These are phyloP conservation scores for Noctua janthe DNA, from an alignment of 2,888 invertebrate genomes.

Conservation along the genomic window DNA sequence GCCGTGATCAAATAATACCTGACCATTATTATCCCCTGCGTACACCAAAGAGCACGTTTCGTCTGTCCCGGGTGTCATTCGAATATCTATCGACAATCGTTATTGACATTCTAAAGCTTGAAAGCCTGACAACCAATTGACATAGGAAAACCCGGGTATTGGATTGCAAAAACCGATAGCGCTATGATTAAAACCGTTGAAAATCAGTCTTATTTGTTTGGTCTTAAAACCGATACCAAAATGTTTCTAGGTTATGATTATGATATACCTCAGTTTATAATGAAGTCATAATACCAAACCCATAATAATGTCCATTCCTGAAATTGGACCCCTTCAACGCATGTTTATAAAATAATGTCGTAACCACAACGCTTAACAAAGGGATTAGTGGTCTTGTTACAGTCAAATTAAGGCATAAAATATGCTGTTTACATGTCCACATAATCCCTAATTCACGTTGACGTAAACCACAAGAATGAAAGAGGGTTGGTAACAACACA, in stretches of 20 bases:
- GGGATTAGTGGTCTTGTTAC: conserved; percentile 27
- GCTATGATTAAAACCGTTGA: not conserved
- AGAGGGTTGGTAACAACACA: not conserved
- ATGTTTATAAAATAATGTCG: conserved; percentile 7
- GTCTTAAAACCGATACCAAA: not conserved
- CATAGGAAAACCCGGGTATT: not conserved
- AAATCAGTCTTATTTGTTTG: not conserved
- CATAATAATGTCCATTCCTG: not conserved
- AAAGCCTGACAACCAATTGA: conserved; percentile 8
- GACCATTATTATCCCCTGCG: not conserved
- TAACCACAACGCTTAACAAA: conserved; percentile 4
- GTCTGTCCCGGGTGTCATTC: not conserved
- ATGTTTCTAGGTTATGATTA: not conserved
- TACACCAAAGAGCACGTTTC: not conserved
- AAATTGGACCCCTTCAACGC: conserved; percentile 1
- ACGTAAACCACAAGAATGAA: conserved; percentile 21
- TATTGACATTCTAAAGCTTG: not conserved
- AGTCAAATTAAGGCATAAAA: conserved; percentile 24
- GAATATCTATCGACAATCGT: not conserved
- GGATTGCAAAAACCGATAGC: not conserved
- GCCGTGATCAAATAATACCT: not conserved
- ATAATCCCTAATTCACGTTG: not conserved
- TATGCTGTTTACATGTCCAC: not conserved
- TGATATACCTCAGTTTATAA: not conserved
- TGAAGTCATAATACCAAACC: not conserved